Base-by-base conservation (phyloP, 2,113 vertebrate genomes). In the Thinocorus orbignyianus region DNA sequence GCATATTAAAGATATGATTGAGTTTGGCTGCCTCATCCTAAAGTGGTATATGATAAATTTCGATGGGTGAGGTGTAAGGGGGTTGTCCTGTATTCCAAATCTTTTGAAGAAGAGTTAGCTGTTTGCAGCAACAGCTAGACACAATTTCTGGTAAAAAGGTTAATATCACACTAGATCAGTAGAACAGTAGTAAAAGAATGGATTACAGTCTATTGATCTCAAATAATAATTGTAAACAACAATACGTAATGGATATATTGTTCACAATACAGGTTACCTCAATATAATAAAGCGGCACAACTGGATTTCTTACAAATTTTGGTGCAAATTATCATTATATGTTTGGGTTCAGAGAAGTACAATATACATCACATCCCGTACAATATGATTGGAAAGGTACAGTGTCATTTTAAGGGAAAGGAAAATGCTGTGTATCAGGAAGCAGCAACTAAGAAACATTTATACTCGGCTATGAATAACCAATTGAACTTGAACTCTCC, bases 21-120 rank as follows among this genome's bases (percentile, higher is more conserved):
- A 2, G 31, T 66, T 72, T 68, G 33, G 8, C 8, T 69, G 48
- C 17, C 4, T 73, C 39, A 54, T 52, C 39, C 23, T 61, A 71
- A 90, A 76, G 37, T 17, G 71, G 39, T 18, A 65, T 25, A 55
- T 39, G 9, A 48, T 39, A 37, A 26, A n/a, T 61, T 60, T 51
- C 2, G 1, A 5, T 23, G 3, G 12, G 8, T 4, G 17, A 11
- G 57, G 22, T 10, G 57, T 10, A 4, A 28, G 5, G 10, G 8
- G 8, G 13, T 72, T 49, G 28, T 52, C 12, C 13, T 74, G n/a
- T 7, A 70, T 85, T 54, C 46, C 19, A 66, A 55, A 71, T 2
- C 5, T 81, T 84, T 70, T 61, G 22, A 52, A 84, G n/a, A 60
- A 44, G 39, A 37, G 11, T 71, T 46, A 49, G 33, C 20, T 79